Evolutionary conservation across 2,888 invertebrate genomes (phyloP).

Genomic region (Argyra leucocephala): DNA sequence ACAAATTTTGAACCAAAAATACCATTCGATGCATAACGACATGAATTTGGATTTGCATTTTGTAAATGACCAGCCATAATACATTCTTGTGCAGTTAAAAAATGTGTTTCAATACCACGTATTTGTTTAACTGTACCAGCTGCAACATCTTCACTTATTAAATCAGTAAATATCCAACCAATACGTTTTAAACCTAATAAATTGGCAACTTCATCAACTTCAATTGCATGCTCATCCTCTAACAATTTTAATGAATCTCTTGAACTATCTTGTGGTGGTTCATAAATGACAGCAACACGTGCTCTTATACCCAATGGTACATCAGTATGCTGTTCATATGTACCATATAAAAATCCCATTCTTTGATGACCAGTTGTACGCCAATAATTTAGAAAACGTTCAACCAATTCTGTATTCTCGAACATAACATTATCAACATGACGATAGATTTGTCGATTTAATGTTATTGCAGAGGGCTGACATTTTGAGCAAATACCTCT

Average conservation of each 20-base stretch:
- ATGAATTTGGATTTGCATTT: constrained; percentile 81
- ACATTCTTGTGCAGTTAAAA: constrained; percentile 95
- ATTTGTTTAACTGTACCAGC: constrained; percentile 72
- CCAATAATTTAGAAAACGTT: constrained; percentile 95
- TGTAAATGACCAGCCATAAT: constrained; percentile 93
- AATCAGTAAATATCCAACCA: constrained; percentile 99
- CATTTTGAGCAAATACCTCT: constrained; percentile 98
- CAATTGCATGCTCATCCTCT: constrained; percentile 59
- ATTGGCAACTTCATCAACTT: constrained; percentile 66
- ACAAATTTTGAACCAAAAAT: constrained; percentile 96
- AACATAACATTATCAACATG: constrained; percentile 96
- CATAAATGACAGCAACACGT: constrained; percentile 64
- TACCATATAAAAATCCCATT: constrained; percentile 84
- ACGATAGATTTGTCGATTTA: constrained; percentile 87
- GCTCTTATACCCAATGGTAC: constrained; percentile 67
- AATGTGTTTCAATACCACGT: constrained; percentile 63
- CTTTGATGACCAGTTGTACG: constrained; percentile 87
- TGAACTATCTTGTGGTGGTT: constrained; percentile 85
- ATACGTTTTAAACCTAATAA: constrained; percentile 69
- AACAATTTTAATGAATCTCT: constrained; percentile 61
- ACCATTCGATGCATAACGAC: constrained; percentile 77
- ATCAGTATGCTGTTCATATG: constrained; percentile 83
- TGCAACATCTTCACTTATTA: constrained; percentile 73
- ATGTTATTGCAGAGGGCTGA: constrained; percentile 92
- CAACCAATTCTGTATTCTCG: constrained; percentile 89